Conservation (phyloP, 2,113 vertebrate species). For the Heterochromis multidens region DNA sequence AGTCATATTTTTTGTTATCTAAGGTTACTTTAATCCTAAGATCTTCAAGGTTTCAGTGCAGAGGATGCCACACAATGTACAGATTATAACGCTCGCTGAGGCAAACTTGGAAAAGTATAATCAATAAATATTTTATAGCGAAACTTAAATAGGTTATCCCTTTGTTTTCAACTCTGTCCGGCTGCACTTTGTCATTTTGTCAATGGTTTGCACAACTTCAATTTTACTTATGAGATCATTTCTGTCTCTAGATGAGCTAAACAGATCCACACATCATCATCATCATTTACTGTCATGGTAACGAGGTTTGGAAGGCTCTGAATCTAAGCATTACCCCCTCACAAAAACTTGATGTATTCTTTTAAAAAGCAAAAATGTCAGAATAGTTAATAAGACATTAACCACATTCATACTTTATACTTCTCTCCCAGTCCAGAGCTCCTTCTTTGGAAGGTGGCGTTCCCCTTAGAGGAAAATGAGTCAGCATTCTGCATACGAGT, state of each 20-base stretch:
- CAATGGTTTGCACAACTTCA: not conserved
- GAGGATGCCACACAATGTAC: not conserved
- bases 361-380: slow-evolving; percentile 8
- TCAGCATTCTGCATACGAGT: slow-evolving; percentile 27
- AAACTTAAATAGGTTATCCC: not conserved
- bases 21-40: not conserved
- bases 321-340: not conserved
- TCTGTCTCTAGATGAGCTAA: not conserved
- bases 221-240: not conserved
- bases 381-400: not conserved
- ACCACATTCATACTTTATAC: slow-evolving; percentile 8
- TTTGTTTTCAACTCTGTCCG: not conserved
- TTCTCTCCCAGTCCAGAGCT: not conserved
- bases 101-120: not conserved
- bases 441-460: slow-evolving; percentile 1
- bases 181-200: not conserved
- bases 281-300: slow-evolving; percentile 7
- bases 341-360: not conserved
- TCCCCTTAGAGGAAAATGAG: slow-evolving; percentile 25
- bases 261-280: not conserved
- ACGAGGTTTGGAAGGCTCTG: not conserved
- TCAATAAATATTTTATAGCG: not conserved
- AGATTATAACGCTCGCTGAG: not conserved
- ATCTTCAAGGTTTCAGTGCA: not conserved
- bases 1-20: not conserved